Conservation (phyloP, 2,113 vertebrate species). For the Lates calcarifer region DNA sequence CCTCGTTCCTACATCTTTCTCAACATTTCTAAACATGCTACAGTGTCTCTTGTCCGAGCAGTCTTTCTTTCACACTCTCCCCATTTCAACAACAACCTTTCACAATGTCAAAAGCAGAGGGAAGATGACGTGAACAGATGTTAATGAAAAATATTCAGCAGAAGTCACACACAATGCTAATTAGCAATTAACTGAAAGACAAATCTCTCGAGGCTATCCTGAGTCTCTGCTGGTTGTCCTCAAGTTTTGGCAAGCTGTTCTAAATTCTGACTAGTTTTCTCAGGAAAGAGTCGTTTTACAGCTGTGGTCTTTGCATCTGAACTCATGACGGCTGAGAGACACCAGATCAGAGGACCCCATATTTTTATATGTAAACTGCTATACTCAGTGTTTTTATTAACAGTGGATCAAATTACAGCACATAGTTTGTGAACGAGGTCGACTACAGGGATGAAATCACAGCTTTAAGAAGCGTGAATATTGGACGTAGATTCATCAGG, state of each 20-base stretch:
- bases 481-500: not conserved
- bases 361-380: too few relatives aligned
- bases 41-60: not conserved
- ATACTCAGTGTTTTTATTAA: not conserved
- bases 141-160: constrained; percentile 25
- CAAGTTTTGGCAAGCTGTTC: constrained; percentile 9
- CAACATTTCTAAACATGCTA: not conserved
- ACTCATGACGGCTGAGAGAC: not conserved
- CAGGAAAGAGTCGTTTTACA: not conserved
- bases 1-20: not conserved
- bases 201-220: constrained; percentile 28
- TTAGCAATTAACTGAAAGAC: constrained; percentile 44
- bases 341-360: not conserved
- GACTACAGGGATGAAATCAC: too few relatives aligned
- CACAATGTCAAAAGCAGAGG: constrained; percentile 1
- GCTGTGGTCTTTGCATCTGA: not conserved
- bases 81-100: constrained; percentile 1
- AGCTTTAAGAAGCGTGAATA: not conserved
- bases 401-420: not conserved
- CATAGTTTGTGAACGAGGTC: not conserved
- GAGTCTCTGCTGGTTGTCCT: constrained; percentile 5
- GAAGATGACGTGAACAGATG: constrained; percentile 27
- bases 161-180: constrained; percentile 48
- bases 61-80: not conserved
- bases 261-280: not conserved